Base-by-base conservation (phyloP, 2,113 vertebrate genomes). In the Periophthalmodon schlosseri region DNA sequence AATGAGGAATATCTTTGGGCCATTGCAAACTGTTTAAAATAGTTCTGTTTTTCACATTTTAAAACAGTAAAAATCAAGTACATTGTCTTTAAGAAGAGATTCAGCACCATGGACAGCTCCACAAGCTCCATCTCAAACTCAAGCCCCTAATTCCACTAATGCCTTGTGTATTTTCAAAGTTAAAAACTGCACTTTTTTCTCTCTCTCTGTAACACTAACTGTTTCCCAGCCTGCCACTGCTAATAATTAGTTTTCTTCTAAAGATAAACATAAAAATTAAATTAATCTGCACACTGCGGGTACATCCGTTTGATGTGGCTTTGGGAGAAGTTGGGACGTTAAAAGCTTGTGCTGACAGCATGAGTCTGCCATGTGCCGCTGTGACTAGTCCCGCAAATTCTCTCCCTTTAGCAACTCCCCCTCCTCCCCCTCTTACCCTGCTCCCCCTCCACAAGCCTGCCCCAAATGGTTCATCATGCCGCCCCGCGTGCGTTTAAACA, bases 291-390 rank as follows among this genome's bases (percentile, higher is more conserved):
- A 61, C 61, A 66, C 61, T 24, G 68, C 57, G 69, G 68, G 33
- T 52, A 46, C 21, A 77, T 39, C 7, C 61, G 81, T 83, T 87
- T 86, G 68, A 90, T 81, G 85, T 75, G 83, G 79, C 75, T 79
- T 83, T 69, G 74, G 60, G 56, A 69, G 81, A 77, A 73, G 65
- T 70, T 76, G 56, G 46, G 63, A 73, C 77, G 85, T 83, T 82
- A 84, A 89, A 90, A 83, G 66, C 77, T 61, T 70, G 69, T 84
- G 84, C 84, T 88, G 76, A 89, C 82, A 77, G 73, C 80, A 74
- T 64, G 21, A 72, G 74, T 18, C 79, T 78, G 76, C 12, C 0
- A 72, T 47, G 68, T 60, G 77, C 82, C 70, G 86, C 89, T 88
- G 84, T 76, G 85, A 73, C 28, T 61, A 83, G 79, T 80, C 79